These are phyloP conservation scores for Tyto alba DNA, from an alignment of 2,113 vertebrate genomes.

Conservation along the genomic window DNA sequence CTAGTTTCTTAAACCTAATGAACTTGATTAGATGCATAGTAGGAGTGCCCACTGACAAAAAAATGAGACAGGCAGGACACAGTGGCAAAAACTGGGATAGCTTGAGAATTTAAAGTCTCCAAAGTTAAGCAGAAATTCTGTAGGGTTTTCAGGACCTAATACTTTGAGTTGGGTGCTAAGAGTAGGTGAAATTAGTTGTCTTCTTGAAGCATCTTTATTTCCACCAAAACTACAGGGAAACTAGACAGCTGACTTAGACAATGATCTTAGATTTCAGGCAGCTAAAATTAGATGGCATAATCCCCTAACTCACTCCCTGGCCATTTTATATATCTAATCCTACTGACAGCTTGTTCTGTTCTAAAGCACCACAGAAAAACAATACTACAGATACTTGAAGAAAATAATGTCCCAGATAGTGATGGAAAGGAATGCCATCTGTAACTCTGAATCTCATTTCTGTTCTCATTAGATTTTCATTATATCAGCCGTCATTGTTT, in stretches of 20 bases:
- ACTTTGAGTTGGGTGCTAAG: background rate
- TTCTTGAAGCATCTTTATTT: background rate
- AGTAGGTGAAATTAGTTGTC: background rate
- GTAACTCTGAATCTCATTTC: conserved; percentile 49
- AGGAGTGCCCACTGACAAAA: background rate
- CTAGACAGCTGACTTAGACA: background rate
- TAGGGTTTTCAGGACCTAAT: background rate
- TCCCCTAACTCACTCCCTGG: background rate
- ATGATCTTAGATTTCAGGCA: background rate
- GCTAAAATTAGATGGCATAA: conserved; percentile 1
- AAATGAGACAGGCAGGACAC: background rate
- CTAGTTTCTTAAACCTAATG: background rate
- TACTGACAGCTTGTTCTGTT: conserved; percentile 34
- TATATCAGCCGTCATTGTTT: conserved; percentile 32
- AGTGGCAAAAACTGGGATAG: background rate
- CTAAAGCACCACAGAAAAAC: conserved; percentile 17
- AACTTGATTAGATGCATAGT: background rate
- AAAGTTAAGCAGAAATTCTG: background rate
- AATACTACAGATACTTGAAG: conserved; percentile 8
- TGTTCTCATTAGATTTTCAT: conserved; percentile 50
- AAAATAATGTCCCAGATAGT: conserved; percentile 28
- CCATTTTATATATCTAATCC: background rate
- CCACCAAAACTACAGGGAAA: background rate
- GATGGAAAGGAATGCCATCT: conserved; percentile 42
- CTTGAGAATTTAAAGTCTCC: background rate